Evolutionary conservation across 2,797 vertebrate species (phyloP).

Genomic region (Crocodylus rhombifer): DNA sequence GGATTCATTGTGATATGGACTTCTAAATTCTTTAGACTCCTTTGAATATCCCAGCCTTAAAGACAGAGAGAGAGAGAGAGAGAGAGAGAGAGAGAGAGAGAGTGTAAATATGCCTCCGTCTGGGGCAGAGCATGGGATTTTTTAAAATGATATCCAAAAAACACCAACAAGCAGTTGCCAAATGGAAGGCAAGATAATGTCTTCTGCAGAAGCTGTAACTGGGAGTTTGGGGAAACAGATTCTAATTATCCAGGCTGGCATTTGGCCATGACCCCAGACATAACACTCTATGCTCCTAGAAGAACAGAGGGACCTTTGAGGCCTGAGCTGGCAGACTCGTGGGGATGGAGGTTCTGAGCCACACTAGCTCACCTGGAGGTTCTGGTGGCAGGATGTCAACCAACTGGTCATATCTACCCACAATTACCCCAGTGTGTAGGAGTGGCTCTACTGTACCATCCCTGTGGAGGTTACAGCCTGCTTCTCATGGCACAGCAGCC

Average conservation of each 20-base stretch:
- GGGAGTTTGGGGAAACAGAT: not conserved
- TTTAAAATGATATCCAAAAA: not conserved
- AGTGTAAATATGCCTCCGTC: not conserved
- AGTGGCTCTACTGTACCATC: not conserved
- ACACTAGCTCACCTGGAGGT: not conserved
- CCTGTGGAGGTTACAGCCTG: not conserved
- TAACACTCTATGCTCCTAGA: not conserved
- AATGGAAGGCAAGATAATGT: not conserved
- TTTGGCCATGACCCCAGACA: not conserved
- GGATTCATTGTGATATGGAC: not conserved
- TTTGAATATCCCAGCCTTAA: accelerated
- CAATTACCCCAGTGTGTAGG: not conserved
- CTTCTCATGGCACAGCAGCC: not conserved
- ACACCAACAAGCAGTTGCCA: not conserved
- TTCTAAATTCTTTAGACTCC: not conserved
- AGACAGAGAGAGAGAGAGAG: not conserved
- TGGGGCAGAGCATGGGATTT: not conserved
- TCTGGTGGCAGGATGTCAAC: too few species aligned
- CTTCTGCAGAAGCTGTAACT: not conserved
- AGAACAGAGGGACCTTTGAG: not conserved
- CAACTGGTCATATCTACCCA: not conserved
- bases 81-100: not conserved
- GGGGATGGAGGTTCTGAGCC: too few species aligned
- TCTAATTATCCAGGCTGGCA: not conserved
- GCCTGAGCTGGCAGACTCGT: not conserved